A percentile compares a stretch with the other conserved stretches of the same genome.
Conservation (phyloP, 2,888 invertebrate species). For the Ethmia dodecea region DNA sequence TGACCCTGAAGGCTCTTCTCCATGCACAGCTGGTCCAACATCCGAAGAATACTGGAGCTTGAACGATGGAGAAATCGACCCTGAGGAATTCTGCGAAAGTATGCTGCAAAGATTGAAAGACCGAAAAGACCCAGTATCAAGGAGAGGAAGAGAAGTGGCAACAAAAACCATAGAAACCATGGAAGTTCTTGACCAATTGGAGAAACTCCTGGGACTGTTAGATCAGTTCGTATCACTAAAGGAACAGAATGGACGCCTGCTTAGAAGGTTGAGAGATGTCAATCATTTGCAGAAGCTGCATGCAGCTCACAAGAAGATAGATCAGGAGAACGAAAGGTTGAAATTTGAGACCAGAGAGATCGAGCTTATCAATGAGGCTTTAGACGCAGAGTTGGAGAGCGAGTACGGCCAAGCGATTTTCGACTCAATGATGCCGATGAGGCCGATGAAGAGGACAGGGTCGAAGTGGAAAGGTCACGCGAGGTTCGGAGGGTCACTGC, state of each 20-base stretch:
- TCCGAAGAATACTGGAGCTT: conserved; percentile 52
- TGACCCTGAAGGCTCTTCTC: conserved; percentile 63
- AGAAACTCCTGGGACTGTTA: conserved; percentile 85
- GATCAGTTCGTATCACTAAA: conserved; percentile 85
- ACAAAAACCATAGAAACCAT: conserved; percentile 76
- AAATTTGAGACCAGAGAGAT: conserved; percentile 54
- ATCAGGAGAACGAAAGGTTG: conserved; percentile 53
- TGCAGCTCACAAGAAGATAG: conserved; percentile 74
- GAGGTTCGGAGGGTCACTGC: conserved; percentile 66
- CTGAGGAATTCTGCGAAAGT: conserved; percentile 53
- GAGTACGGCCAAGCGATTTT: conserved; percentile 80
- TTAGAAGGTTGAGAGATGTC: conserved; percentile 83
- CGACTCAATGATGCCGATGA: conserved; percentile 79
- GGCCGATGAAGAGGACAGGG: conserved; percentile 67
- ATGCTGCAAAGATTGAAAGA: conserved; percentile 62
- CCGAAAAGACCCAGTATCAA: conserved; percentile 62
- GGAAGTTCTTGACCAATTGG: conserved; percentile 87
- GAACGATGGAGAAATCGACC: conserved; percentile 44
- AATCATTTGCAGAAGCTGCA: conserved; percentile 83
- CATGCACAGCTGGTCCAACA: conserved; percentile 55
- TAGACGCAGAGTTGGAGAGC: conserved; percentile 78
- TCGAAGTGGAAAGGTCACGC: conserved; percentile 70
- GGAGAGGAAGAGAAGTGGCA: conserved; percentile 74
- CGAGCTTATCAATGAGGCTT: conserved; percentile 61
- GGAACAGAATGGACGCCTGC: conserved; percentile 83